phyloP scores from a whole-genome alignment of 92 coral and sea anemone species.

The Isaurus tuberculatus region DNA sequence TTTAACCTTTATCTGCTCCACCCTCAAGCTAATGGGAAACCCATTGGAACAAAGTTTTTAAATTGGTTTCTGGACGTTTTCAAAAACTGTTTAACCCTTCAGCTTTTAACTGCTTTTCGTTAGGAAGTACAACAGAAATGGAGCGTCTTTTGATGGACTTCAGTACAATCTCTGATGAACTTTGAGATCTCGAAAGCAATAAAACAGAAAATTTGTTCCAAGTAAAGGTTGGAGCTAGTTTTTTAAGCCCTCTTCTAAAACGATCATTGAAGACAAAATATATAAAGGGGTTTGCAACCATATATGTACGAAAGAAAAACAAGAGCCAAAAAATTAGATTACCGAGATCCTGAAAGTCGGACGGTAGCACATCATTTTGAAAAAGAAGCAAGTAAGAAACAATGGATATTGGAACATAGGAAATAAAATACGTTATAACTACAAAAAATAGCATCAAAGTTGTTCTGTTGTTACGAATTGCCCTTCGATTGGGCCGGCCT shows the following conservation, averaged over 20 bases:
- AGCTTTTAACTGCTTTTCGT: background rate
- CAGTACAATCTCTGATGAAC: background rate
- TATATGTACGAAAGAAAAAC: constrained; percentile 28
- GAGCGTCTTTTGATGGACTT: constrained; percentile 13
- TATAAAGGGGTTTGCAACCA: constrained; percentile 18
- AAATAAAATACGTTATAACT: background rate
- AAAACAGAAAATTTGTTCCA: constrained; percentile 7
- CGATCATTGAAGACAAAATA: constrained; percentile 36
- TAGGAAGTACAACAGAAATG: background rate
- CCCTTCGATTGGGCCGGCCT: background rate
- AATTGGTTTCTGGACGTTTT: too few species aligned
- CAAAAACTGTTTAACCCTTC: background rate
- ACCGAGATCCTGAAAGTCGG: background rate
- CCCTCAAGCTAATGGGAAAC: too few species aligned
- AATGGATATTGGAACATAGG: background rate
- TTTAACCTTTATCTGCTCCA: too few species aligned
- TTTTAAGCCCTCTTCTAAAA: constrained; percentile 5
- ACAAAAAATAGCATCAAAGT: constrained; percentile 18
- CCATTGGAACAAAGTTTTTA: too few species aligned
- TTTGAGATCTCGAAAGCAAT: background rate
- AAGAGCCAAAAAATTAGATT: background rate
- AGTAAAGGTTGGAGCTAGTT: constrained; percentile 1
- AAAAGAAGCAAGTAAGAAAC: constrained; percentile 16
- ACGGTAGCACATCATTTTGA: background rate
- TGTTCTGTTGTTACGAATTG: constrained; percentile 7